These are phyloP conservation scores for Polymixis flavicincta DNA, from an alignment of 2,888 invertebrate species.

Conservation along the genomic window DNA sequence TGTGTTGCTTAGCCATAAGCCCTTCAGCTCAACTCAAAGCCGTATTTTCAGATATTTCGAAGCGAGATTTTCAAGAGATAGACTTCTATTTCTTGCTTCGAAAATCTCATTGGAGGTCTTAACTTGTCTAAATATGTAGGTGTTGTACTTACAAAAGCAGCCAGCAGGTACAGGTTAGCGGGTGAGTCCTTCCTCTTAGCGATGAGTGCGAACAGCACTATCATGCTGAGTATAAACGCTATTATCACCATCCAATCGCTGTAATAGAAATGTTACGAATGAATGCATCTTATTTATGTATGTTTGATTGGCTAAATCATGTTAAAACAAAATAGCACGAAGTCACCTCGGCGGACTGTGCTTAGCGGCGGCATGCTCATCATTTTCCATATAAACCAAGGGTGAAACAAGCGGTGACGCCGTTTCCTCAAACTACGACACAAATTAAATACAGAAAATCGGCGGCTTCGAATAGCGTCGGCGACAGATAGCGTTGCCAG, in stretches of 20 bases:
- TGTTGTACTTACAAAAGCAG: conserved; percentile 93
- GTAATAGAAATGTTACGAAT: conserved; percentile 68
- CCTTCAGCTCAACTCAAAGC: neutral
- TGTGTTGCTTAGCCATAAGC: neutral
- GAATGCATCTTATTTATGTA: neutral
- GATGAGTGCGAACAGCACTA: conserved; percentile 92
- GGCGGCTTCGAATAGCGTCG: too few relatives aligned
- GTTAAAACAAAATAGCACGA: too few relatives aligned
- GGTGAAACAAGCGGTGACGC: too few relatives aligned
- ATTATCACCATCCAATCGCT: conserved; percentile 93
- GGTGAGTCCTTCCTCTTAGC: conserved; percentile 95
- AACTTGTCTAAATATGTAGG: neutral
- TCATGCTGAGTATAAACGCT: conserved; percentile 92
- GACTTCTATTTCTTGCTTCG: neutral
- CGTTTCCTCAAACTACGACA: too few relatives aligned
- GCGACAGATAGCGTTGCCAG: too few relatives aligned
- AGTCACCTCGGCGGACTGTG: too few relatives aligned
- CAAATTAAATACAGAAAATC: too few relatives aligned
- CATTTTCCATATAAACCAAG: too few relatives aligned
- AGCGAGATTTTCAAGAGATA: too few relatives aligned
- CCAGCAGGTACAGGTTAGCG: conserved; percentile 94
- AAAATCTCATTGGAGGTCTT: too few relatives aligned
- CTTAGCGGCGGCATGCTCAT: too few relatives aligned
- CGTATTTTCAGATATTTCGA: neutral
- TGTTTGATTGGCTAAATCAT: too few relatives aligned